Evolutionary conservation across 1,140 invertebrate genomes (phyloP).

Genomic region (Bombyx mandarina): DNA sequence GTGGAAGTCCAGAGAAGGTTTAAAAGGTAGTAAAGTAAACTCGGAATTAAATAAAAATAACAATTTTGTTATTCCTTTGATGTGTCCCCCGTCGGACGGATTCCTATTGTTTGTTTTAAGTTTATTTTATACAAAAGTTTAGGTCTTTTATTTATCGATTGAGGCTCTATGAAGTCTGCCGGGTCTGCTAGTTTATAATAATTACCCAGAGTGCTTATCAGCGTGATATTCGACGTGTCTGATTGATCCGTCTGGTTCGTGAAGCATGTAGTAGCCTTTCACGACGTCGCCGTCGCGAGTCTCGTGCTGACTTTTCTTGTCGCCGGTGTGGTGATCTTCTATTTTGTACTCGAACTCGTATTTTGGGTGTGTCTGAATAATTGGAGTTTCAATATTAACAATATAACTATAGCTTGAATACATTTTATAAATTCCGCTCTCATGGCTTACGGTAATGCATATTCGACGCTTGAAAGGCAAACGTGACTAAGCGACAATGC

Average conservation of each 20-base stretch:
- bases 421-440: neutral
- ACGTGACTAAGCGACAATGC: too few species aligned
- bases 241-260: constrained; percentile 24
- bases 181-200: neutral
- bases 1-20: too few species aligned
- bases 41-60: too few species aligned
- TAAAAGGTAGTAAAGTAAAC: too few species aligned
- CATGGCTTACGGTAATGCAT: too few species aligned
- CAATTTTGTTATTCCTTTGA: too few species aligned
- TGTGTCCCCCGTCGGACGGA: too few species aligned
- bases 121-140: too few species aligned
- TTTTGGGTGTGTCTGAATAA: constrained; percentile 23
- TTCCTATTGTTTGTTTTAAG: too few species aligned
- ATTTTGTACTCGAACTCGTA: constrained; percentile 28
- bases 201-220: constrained; percentile 7
- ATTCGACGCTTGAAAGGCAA: too few species aligned
- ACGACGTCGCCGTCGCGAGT: constrained; percentile 20
- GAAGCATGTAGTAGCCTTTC: constrained; percentile 23
- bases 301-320: constrained; percentile 26
- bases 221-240: constrained; percentile 20
- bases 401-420: neutral
- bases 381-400: neutral
- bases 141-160: too few species aligned
- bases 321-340: constrained; percentile 24
- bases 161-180: too few species aligned